Conservation (phyloP, 1,140 invertebrate genomes). For the Lepidurus arcticus region DNA sequence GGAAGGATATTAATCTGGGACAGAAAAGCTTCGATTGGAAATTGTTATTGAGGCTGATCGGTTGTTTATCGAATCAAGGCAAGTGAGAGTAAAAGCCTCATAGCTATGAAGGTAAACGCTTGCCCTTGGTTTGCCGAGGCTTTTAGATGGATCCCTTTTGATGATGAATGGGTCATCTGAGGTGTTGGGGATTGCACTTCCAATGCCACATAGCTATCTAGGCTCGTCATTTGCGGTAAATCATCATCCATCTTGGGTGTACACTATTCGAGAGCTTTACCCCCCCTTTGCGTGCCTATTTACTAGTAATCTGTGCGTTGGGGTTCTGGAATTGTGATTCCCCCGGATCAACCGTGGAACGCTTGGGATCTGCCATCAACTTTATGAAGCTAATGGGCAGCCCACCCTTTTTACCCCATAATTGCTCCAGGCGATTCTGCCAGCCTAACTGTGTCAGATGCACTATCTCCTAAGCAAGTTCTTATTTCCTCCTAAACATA, state of each 20-base stretch:
- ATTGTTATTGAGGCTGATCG: slow-evolving; percentile 19
- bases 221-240: neutral
- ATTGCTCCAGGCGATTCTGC: neutral
- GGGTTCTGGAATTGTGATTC: neutral
- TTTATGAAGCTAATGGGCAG: neutral
- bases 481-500: too few relatives aligned
- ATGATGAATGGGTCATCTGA: slow-evolving; percentile 14
- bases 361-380: neutral
- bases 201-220: neutral
- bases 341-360: neutral
- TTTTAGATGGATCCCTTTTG: neutral
- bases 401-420: neutral
- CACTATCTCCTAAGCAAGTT: too few relatives aligned
- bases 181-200: neutral
- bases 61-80: slow-evolving; percentile 21
- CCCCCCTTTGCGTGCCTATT: neutral
- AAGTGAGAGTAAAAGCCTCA: neutral
- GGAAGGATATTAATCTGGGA: neutral
- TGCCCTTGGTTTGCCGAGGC: neutral
- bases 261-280: neutral
- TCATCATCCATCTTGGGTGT: slow-evolving; percentile 1
- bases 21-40: neutral
- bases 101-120: neutral
- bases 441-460: neutral
- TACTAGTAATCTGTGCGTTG: neutral